Evolutionary conservation across 2,113 vertebrate species (phyloP).

Genomic region (Phoenicopterus ruber): DNA sequence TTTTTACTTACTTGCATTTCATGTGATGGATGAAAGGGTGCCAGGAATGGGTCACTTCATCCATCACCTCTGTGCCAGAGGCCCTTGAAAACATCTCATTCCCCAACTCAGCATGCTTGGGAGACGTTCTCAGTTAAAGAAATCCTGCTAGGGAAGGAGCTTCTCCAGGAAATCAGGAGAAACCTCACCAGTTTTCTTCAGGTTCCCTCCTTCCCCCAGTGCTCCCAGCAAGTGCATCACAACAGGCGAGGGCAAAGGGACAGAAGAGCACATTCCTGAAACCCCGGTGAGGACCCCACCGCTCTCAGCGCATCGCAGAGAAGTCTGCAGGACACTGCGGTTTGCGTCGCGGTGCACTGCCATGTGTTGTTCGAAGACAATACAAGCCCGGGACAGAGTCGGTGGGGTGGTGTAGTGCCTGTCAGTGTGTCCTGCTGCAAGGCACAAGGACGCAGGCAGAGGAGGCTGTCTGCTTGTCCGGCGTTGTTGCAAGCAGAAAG

Average conservation of each 20-base stretch:
- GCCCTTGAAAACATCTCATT: neutral
- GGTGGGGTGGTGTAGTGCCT: neutral
- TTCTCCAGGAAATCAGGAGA: neutral
- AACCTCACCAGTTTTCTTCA: neutral
- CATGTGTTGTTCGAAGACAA: fast-evolving
- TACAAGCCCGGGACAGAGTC: neutral
- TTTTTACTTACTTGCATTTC: neutral
- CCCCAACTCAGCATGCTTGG: neutral
- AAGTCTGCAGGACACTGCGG: neutral
- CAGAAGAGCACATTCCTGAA: neutral
- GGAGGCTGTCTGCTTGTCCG: neutral
- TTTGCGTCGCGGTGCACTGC: fast-evolving
- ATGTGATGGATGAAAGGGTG: neutral
- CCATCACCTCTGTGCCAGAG: neutral
- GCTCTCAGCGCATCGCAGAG: neutral
- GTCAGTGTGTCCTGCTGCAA: neutral
- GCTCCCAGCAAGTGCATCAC: neutral
- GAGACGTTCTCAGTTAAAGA: neutral
- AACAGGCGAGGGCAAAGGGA: neutral
- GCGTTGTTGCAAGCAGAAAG: neutral
- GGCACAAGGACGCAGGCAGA: neutral
- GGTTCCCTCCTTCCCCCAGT: neutral
- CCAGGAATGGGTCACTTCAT: neutral
- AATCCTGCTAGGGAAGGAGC: neutral
- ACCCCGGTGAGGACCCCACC: neutral